phyloP scores from a whole-genome alignment of 2,797 vertebrate genomes.

The Neosalanx taihuensis region DNA sequence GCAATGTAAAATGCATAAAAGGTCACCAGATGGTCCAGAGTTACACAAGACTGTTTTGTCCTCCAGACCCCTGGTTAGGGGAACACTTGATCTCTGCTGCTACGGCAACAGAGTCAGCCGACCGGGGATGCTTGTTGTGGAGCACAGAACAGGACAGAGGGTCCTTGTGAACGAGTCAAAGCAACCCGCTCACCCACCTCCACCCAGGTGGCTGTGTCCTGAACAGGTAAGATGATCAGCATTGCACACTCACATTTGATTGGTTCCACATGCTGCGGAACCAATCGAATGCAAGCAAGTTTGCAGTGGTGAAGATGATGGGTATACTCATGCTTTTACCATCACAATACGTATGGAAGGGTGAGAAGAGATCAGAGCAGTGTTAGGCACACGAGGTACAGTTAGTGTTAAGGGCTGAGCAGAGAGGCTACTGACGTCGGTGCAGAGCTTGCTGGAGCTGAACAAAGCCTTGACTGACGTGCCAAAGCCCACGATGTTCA shows the following conservation, averaged over 20 bases:
- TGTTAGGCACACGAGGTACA: too few relatives aligned
- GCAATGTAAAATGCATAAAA: conserved; percentile 64
- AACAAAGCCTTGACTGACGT: conserved; percentile 80
- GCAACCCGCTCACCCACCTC: background rate
- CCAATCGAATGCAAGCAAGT: too few relatives aligned
- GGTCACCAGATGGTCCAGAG: conserved; percentile 73
- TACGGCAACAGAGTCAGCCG: conserved; percentile 69
- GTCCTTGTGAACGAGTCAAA: conserved; percentile 36
- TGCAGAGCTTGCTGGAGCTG: conserved; percentile 83
- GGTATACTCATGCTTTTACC: too few relatives aligned
- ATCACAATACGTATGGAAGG: too few relatives aligned
- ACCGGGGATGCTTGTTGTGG: conserved; percentile 57
- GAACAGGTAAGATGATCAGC: too few relatives aligned
- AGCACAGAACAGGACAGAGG: conserved; percentile 44
- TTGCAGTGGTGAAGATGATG: too few relatives aligned
- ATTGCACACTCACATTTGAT: too few relatives aligned
- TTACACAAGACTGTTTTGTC: conserved; percentile 65
- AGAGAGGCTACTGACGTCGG: conserved; percentile 76
- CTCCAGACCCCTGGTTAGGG: conserved; percentile 51
- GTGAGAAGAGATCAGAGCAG: too few relatives aligned
- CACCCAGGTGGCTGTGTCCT: background rate
- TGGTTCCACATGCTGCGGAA: too few relatives aligned
- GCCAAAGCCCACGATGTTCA: conserved; percentile 84
- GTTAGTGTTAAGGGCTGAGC: background rate
- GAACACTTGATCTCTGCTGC: conserved; percentile 74